Conservation (phyloP, 2,113 vertebrate genomes). For the Pseudopodoces humilis region DNA sequence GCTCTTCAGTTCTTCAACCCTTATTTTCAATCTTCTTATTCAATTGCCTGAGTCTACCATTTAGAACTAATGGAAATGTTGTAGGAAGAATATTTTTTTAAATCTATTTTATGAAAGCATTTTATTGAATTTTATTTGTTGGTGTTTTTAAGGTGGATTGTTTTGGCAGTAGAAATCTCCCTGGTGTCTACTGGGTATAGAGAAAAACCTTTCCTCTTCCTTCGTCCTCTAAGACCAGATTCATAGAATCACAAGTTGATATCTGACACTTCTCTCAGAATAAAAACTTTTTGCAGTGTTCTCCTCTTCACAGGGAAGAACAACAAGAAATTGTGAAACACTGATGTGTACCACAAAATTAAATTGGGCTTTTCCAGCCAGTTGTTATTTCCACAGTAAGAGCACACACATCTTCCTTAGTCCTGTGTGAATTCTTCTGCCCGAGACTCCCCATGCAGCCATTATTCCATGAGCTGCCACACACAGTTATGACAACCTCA, state of each 20-base stretch:
- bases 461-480: background rate
- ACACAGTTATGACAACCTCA: background rate
- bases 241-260: background rate
- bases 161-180: background rate
- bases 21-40: background rate
- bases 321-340: background rate
- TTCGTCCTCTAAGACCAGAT: background rate
- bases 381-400: background rate
- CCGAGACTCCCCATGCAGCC: background rate
- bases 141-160: background rate
- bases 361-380: background rate
- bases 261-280: background rate
- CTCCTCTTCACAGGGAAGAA: background rate
- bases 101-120: background rate
- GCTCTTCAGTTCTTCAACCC: background rate
- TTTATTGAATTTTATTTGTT: background rate
- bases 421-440: background rate
- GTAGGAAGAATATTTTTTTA: background rate
- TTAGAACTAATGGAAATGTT: background rate
- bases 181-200: background rate
- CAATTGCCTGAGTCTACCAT: background rate
- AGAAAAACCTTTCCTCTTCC: background rate
- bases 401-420: background rate
- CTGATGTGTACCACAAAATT: background rate
- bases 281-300: background rate